Conservation (phyloP, 2,888 invertebrate species). For the Dilophus febrilis region DNA sequence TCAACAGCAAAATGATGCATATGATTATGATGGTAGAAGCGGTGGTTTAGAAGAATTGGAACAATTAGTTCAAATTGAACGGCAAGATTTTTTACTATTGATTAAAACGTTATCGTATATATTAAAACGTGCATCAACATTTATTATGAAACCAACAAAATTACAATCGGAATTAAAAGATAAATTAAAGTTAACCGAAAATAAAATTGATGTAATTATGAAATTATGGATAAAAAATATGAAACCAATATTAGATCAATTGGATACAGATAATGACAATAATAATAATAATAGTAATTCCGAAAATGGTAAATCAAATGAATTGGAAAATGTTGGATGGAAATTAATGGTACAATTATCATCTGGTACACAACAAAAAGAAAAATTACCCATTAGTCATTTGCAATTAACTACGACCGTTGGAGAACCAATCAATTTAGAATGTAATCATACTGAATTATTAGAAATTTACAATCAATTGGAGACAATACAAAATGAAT, state of each 20-base stretch:
- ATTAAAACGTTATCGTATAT: conserved; percentile 32
- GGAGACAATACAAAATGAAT: conserved; percentile 33
- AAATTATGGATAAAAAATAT: conserved; percentile 35
- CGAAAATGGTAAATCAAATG: conserved; percentile 26
- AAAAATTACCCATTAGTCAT: conserved; percentile 31
- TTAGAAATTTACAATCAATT: conserved; percentile 34
- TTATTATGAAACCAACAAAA: conserved; percentile 36
- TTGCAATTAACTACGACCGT: conserved; percentile 30
- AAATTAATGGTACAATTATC: conserved; percentile 36
- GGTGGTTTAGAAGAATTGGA: conserved; percentile 27
- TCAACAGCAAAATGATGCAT: not conserved
- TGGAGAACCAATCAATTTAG: conserved; percentile 31
- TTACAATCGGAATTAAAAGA: conserved; percentile 33
- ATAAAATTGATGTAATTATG: conserved; percentile 37
- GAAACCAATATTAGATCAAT: conserved; percentile 34
- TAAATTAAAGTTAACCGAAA: conserved; percentile 30
- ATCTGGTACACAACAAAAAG: conserved; percentile 30
- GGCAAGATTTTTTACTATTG: conserved; percentile 22
- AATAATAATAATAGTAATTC: no score
- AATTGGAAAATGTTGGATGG: conserved; percentile 37
- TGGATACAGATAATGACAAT: conserved; percentile 30
- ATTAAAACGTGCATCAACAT: conserved; percentile 32
- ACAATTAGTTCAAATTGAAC: conserved; percentile 24
- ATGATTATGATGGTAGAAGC: not conserved
- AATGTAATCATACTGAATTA: conserved; percentile 35